Percentiles rank a stretch among this genome's conserved stretches.
phyloP scores from a whole-genome alignment of 2,113 vertebrate genomes.

The Oreochromis niloticus region DNA sequence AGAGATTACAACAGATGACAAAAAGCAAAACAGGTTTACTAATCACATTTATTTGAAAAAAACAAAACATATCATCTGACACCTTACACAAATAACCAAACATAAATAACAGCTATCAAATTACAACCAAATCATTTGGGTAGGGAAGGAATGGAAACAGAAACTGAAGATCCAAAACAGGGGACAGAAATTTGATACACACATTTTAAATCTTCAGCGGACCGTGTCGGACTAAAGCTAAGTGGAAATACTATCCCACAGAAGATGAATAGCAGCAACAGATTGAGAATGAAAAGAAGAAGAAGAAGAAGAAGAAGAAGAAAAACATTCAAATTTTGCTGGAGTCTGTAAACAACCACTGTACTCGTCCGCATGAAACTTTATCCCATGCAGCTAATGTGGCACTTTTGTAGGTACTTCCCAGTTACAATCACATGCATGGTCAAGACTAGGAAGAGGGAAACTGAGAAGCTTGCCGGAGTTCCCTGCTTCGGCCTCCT shows the following conservation, averaged over 20 bases:
- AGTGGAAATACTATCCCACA: background rate
- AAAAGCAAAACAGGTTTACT: background rate
- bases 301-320: background rate
- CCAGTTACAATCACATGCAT: background rate
- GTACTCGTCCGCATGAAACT: background rate
- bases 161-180: background rate
- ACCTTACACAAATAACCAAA: constrained; percentile 7
- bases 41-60: constrained; percentile 49
- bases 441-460: background rate
- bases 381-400: constrained; percentile 7
- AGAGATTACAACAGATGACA: background rate
- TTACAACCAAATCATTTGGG: background rate
- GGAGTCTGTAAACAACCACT: constrained; percentile 50
- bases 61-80: constrained; percentile 2
- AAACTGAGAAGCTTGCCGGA: background rate
- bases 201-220: background rate
- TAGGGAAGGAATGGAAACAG: background rate
- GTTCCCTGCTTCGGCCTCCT: background rate
- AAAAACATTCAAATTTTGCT: constrained; percentile 22
- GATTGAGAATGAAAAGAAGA: background rate
- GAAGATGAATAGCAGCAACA: constrained; percentile 47
- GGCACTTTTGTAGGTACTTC: constrained; percentile 27
- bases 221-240: background rate
- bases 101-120: constrained; percentile 24
- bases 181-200: background rate